A percentile compares a stretch with the other conserved stretches of the same genome.
phyloP scores from a whole-genome alignment of 2,797 vertebrate genomes.

The Antennarius maculatus region DNA sequence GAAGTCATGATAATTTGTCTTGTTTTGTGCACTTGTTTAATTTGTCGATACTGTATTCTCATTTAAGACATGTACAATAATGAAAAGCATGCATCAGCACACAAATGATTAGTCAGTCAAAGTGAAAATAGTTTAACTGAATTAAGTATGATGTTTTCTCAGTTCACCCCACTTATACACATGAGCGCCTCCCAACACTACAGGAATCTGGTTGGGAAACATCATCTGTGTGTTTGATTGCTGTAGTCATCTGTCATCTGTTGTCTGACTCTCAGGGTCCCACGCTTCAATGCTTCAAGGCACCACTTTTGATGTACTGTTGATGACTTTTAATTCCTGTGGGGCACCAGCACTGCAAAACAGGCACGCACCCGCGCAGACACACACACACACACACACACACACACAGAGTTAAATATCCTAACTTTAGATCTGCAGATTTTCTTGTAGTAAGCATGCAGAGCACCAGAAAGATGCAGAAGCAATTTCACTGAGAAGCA shows the following conservation, averaged over 20 bases:
- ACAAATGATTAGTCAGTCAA: too few relatives aligned
- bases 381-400: conserved; percentile 21
- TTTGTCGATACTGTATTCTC: too few relatives aligned
- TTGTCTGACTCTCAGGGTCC: conserved; percentile 19
- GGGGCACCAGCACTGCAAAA: conserved; percentile 18
- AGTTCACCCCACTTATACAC: conserved; percentile 26
- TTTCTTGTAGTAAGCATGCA: too few relatives aligned
- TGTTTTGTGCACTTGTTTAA: too few relatives aligned
- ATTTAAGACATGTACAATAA: too few relatives aligned
- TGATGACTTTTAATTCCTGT: conserved; percentile 67
- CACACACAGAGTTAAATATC: not conserved
- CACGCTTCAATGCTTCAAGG: conserved; percentile 24
- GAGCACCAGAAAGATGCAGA: too few relatives aligned
- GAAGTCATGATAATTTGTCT: too few relatives aligned
- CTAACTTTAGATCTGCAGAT: too few relatives aligned
- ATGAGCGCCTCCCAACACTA: conserved; percentile 45
- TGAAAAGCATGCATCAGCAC: not conserved
- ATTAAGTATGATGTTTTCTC: not conserved
- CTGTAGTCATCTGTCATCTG: conserved; percentile 20
- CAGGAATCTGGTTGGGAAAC: conserved; percentile 38
- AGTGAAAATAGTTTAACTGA: not conserved
- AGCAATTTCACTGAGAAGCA: too few relatives aligned
- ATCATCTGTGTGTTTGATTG: conserved; percentile 45
- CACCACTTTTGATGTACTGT: conserved; percentile 59
- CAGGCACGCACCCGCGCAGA: not conserved